Base-by-base conservation (phyloP, 2,888 invertebrate genomes). In the Biston betularia region DNA sequence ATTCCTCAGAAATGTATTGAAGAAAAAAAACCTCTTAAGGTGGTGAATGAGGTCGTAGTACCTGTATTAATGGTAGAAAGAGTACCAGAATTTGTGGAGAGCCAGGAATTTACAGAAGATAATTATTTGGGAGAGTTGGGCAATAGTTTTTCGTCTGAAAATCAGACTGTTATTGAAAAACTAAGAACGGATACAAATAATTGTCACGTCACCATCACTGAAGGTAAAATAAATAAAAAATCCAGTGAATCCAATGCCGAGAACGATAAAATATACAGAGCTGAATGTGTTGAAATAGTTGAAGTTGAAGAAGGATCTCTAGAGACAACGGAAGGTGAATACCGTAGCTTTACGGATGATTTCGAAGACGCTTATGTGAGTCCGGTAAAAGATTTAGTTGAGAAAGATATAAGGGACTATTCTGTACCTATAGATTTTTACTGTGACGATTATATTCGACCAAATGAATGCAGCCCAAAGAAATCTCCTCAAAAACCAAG, bases 361-460 rank as follows among this genome's bases (percentile, higher is more conserved):
- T 88, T 89, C 12, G 92, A 89, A 64, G 85, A 89, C 9, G 85
- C 84, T 0, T 94, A 93, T 52, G 89, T 89, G 72, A 93, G 93
- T 78, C 93, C 94, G 0, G 92, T 94, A 0, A 92, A 90, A 76
- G 87, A 89, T 63, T 78, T 94, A 11, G 89, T 93, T 0, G 87
- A 85, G 34, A 94, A 94, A 80, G 94, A 94, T 65, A 93, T 94
- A 33, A 86, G 94, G 60, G 93, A 93, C 72, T 94, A 94, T 69
- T 89, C 93, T 0, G 89, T 94, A 1, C 93, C 93, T 11, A 91
- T 93, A 6, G 83, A 92, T 59, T 85, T 87, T 52, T 94, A 93
- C 70, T 91, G 87, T 52, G 90, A 90, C 2, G 93, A 93, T 71
- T 92, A 87, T 66, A 75, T 68, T 42, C 65, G 48, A 6, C 88